A percentile compares a stretch with the other conserved stretches of the same genome.
Conservation (phyloP, 2,797 vertebrate species). For the Artibeus lituratus region DNA sequence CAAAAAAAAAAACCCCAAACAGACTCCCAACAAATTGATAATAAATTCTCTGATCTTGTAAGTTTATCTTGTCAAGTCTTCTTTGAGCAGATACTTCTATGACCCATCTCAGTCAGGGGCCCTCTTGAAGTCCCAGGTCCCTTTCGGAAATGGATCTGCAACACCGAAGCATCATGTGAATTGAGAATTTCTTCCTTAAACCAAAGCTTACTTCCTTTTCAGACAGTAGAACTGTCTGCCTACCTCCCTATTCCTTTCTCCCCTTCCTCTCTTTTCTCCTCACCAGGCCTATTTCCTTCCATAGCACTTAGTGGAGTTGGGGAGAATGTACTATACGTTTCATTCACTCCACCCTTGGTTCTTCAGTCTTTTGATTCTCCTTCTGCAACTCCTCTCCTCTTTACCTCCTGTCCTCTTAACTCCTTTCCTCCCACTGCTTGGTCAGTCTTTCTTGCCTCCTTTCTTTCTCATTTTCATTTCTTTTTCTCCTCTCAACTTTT, state of each 20-base stretch:
- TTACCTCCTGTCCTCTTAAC: background rate
- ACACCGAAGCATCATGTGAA: background rate
- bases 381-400: background rate
- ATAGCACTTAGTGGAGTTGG: background rate
- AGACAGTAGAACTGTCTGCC: background rate
- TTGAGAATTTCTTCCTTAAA: background rate
- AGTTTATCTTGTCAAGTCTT: background rate
- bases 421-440: background rate
- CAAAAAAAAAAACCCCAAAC: background rate
- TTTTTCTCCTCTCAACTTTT: background rate
- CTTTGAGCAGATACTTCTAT: background rate
- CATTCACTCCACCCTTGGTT: background rate
- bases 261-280: background rate
- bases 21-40: background rate
- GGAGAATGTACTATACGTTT: background rate
- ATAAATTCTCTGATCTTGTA: background rate
- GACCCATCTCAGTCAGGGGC: background rate
- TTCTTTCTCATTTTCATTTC: background rate
- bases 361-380: background rate
- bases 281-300: slow-evolving; percentile 14
- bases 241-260: background rate
- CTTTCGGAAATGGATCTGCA: background rate
- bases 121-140: background rate
- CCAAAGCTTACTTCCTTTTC: background rate
- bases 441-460: background rate